These are phyloP conservation scores for Syngnathoides biaculeatus DNA, from an alignment of 2,113 vertebrate species.

Conservation along the genomic window DNA sequence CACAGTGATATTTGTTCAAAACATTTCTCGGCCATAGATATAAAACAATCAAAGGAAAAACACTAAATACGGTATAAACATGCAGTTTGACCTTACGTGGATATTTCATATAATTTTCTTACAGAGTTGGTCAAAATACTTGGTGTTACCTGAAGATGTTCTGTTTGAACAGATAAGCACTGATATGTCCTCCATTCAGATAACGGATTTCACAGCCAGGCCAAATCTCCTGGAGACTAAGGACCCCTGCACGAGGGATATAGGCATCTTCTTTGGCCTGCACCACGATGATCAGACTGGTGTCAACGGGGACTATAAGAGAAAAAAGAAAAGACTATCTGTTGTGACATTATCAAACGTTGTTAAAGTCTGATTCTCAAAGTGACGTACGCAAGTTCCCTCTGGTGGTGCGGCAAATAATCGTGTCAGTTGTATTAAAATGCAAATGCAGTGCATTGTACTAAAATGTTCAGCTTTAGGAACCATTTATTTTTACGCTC, in stretches of 20 bases:
- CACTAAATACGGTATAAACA: background rate
- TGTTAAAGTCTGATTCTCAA: too few relatives aligned
- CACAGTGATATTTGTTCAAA: too few relatives aligned
- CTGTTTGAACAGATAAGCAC: constrained; percentile 97
- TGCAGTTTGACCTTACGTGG: too few relatives aligned
- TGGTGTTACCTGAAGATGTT: constrained; percentile 86
- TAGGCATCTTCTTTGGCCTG: constrained; percentile 97
- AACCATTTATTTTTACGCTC: too few relatives aligned
- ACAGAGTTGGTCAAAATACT: background rate
- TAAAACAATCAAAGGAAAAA: background rate
- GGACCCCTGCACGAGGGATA: constrained; percentile 90
- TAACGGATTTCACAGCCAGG: constrained; percentile 93
- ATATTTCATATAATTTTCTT: background rate
- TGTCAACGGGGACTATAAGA: constrained; percentile 88
- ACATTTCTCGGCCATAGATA: too few relatives aligned
- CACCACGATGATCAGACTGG: constrained; percentile 90
- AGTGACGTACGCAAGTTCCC: too few relatives aligned
- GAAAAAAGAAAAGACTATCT: background rate
- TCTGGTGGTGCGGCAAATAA: too few relatives aligned
- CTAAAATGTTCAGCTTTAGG: too few relatives aligned
- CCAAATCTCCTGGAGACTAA: constrained; percentile 95
- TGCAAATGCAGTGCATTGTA: too few relatives aligned
- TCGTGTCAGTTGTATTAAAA: too few relatives aligned
- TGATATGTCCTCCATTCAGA: constrained; percentile 91
- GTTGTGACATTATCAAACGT: background rate